Percentiles rank a stretch among this genome's conserved stretches.
phyloP scores from a whole-genome alignment of 2,797 vertebrate species.

The Cuculus canorus region DNA sequence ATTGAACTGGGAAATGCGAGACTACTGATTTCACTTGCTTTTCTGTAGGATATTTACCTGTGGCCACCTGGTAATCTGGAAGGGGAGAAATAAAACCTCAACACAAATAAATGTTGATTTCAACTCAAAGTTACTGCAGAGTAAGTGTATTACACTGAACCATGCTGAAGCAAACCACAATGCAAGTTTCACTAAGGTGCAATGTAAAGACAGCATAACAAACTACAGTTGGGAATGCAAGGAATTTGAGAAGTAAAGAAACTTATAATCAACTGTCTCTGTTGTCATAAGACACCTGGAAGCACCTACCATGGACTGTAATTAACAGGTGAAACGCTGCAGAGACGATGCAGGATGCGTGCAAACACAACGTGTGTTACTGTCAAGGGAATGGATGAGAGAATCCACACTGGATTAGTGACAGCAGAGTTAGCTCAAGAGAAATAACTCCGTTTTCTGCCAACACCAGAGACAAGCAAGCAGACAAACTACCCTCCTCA shows the following conservation, averaged over 20 bases:
- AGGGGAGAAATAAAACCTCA: background rate
- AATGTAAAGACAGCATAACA: background rate
- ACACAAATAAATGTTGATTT: background rate
- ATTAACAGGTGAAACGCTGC: background rate
- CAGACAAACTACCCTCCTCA: background rate
- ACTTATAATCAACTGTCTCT: background rate
- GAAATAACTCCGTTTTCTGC: background rate
- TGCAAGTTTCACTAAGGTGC: background rate
- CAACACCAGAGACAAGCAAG: background rate
- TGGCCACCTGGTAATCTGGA: background rate
- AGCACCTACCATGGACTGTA: background rate
- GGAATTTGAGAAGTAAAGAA: background rate
- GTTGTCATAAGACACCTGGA: background rate
- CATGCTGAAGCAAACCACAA: background rate
- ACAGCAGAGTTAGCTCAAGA: background rate
- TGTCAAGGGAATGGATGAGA: background rate
- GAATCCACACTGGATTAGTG: background rate
- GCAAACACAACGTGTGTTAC: fast-evolving
- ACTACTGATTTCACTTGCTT: background rate
- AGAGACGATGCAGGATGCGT: background rate
- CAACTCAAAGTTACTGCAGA: background rate
- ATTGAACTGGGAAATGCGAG: background rate
- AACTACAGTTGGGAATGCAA: background rate
- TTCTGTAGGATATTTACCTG: background rate
- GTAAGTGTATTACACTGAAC: background rate